Evolutionary conservation across 2,888 invertebrate genomes (phyloP), one percentile per base, ranked within the genome.

Genomic region (Trichopria drosophilae): DNA sequence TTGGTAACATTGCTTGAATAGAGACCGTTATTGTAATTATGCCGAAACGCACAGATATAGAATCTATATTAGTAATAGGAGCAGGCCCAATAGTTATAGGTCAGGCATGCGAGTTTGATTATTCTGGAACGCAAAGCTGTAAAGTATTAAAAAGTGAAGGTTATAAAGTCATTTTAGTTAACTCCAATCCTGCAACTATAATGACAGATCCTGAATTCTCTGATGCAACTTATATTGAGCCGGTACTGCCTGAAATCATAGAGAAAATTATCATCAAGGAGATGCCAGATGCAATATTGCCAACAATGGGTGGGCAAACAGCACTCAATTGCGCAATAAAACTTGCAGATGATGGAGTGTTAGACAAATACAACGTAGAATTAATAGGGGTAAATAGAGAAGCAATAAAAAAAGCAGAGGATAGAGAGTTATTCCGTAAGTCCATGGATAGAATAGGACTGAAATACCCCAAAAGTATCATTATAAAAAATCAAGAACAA

Each of bases 81-180:
- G 34, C 35, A 36, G 45, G 45, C 34, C 35, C 35, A 45, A 35
- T 45, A 36, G 36, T 34, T 45, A 45, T 45, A 35, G 45, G 45
- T 45, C 45, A 45, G 45, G 45, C 45, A 34, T 34, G 45, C 34
- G 45, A 45, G 36, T 45, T 45, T 36, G 45, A 45, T 13, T 45
- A 45, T 36, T 45, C 45, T 7, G 45, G 45, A 34, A 35, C 36
- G 26, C 45, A 45, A 36, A 36, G 35, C 36, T 35, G 34, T 28
- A 45, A 45, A 28, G 45, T 36, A 36, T 36, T 45, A 34, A 34
- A 36, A 24, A 36, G 36, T 24, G 34, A 34, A 36, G 45, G 36
- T 36, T 35, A 35, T 45, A 36, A 45, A 36, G 28, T 36, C 45
- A 45, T 45, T 36, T 36, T 45, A 28, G 36, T 45, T 36, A 45